Evolutionary conservation across 2,797 vertebrate genomes (phyloP).

Genomic region (Staurois parvus): DNA sequence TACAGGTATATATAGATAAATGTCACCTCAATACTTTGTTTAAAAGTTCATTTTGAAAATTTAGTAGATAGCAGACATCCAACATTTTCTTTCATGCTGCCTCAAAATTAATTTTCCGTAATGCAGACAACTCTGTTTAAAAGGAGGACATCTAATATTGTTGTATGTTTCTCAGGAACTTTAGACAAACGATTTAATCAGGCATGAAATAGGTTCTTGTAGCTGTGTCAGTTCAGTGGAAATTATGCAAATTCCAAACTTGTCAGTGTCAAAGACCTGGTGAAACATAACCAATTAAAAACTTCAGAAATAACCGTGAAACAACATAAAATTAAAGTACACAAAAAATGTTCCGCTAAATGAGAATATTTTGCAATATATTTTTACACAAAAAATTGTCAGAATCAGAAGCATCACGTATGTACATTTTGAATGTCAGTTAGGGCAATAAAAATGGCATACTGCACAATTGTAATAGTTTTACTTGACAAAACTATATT

Average conservation of each 20-base stretch:
- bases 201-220: conserved; percentile 54
- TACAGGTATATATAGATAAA: background rate
- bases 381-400: too few species aligned
- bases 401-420: too few species aligned
- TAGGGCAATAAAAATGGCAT: background rate
- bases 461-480: background rate
- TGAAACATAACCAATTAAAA: conserved; percentile 47
- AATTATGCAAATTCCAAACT: conserved; percentile 52
- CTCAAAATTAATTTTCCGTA: conserved; percentile 7
- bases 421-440: background rate
- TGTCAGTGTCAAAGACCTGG: conserved; percentile 33
- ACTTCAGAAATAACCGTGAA: conserved; percentile 7
- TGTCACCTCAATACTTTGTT: background rate
- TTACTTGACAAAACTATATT: background rate
- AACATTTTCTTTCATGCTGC: background rate
- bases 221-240: conserved; percentile 38
- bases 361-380: background rate
- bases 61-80: background rate
- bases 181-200: conserved; percentile 43
- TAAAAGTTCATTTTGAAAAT: background rate
- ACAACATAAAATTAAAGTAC: background rate
- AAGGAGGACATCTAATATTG: conserved; percentile 40
- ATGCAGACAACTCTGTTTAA: conserved; percentile 6
- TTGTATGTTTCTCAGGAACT: conserved; percentile 36
- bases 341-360: conserved; percentile 17